A percentile compares a stretch with the other conserved stretches of the same genome.
Conservation (phyloP, 2,888 invertebrate species). For the Zaprionus obscuricornis region DNA sequence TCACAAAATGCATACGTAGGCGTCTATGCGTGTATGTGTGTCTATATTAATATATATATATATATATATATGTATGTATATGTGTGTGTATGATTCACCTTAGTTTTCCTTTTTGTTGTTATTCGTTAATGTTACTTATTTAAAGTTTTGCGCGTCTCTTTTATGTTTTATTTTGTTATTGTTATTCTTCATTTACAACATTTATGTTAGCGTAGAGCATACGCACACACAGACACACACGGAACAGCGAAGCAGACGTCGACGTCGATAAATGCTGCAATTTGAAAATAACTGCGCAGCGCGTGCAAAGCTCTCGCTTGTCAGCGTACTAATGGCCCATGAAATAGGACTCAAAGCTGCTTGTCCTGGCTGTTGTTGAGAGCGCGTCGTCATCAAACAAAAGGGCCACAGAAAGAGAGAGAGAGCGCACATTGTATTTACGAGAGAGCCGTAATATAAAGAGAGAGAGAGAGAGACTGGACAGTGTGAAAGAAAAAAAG, state of each 20-base stretch:
- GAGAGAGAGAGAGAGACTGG: conserved; percentile 3
- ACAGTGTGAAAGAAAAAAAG: conserved; percentile 26
- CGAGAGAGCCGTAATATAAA: no score
- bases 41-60: conserved; percentile 19
- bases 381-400: conserved; percentile 2
- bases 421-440: conserved; percentile 6
- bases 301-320: conserved; percentile 72
- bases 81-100: conserved; percentile 46
- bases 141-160: neutral
- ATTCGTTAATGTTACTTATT: conserved; percentile 1
- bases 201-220: conserved; percentile 39
- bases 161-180: conserved; percentile 57
- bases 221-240: conserved; percentile 20
- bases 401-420: conserved; percentile 26
- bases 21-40: conserved; percentile 4
- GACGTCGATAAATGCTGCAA: conserved; percentile 20
- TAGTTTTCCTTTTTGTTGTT: conserved; percentile 18
- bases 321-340: conserved; percentile 62
- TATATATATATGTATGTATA: conserved; percentile 11
- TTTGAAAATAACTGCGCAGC: conserved; percentile 59
- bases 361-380: conserved; percentile 31
- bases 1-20: conserved; percentile 13
- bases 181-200: conserved; percentile 54
- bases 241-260: no score
- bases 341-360: conserved; percentile 53